These are phyloP conservation scores for Narcine bancroftii DNA, from an alignment of 2,113 vertebrate genomes.

Conservation along the genomic window DNA sequence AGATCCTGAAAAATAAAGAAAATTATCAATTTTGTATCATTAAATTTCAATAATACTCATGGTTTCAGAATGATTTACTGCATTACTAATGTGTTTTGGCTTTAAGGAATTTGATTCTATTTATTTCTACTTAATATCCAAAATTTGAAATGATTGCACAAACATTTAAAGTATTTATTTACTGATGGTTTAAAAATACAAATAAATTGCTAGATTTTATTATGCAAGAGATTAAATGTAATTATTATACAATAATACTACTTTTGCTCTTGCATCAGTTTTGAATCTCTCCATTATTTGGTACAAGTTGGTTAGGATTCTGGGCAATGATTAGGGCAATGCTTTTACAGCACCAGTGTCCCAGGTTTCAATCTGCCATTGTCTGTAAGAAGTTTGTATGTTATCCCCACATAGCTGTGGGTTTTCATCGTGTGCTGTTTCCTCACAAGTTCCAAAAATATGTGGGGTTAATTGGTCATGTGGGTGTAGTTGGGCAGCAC, in stretches of 20 bases:
- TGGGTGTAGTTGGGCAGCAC: too few relatives aligned
- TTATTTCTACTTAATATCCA: not conserved
- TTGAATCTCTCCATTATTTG: not conserved
- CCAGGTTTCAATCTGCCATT: too few relatives aligned
- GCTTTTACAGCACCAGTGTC: too few relatives aligned
- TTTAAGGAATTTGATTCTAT: not conserved
- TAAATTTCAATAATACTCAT: not conserved
- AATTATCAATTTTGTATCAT: not conserved
- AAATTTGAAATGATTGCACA: not conserved
- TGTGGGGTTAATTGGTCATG: too few relatives aligned
- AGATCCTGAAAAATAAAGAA: too few relatives aligned
- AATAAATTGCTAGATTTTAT: too few relatives aligned
- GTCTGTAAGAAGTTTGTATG: too few relatives aligned
- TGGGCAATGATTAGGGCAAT: too few relatives aligned
- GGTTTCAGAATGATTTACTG: not conserved
- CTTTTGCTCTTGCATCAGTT: not conserved
- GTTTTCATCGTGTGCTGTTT: too few relatives aligned
- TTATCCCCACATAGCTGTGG: too few relatives aligned
- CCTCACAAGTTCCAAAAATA: too few relatives aligned
- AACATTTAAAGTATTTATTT: not conserved
- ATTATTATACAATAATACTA: not conserved
- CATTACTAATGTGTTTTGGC: not conserved
- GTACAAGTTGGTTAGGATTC: not conserved
- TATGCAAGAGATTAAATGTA: not conserved
- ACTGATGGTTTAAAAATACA: not conserved